These are phyloP conservation scores for Gymnoscopelus braueri DNA, from an alignment of 2,797 vertebrate species.

Conservation along the genomic window DNA sequence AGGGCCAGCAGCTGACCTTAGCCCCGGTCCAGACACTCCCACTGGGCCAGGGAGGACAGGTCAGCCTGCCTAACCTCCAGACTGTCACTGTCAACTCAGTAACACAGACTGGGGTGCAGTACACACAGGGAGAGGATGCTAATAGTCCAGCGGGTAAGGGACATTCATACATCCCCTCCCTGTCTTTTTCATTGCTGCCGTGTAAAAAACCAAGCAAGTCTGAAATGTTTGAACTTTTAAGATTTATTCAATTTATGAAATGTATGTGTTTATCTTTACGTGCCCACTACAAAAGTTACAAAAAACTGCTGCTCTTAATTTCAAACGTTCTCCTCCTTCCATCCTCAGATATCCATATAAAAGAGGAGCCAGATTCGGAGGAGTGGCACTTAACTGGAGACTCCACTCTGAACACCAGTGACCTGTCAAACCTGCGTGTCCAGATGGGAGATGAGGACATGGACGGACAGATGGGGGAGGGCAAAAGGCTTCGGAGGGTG, in stretches of 20 bases:
- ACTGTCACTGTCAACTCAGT: constrained; percentile 98
- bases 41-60: constrained; percentile 92
- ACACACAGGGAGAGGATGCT: constrained; percentile 90
- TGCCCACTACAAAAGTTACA: neutral
- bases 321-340: no score
- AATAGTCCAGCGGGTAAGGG: constrained; percentile 90
- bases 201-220: no score
- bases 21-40: constrained; percentile 97
- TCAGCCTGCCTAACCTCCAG: constrained; percentile 94
- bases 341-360: constrained; percentile 93
- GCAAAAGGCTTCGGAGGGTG: constrained; percentile 95
- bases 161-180: neutral
- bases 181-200: neutral
- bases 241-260: no score
- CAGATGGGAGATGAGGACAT: constrained; percentile 93
- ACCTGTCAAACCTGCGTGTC: constrained; percentile 95
- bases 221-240: no score
- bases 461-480: constrained; percentile 90
- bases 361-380: constrained; percentile 97
- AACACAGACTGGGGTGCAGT: constrained; percentile 89
- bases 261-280: no score
- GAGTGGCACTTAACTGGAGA: constrained; percentile 95
- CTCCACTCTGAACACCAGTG: constrained; percentile 95
- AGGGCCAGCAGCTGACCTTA: constrained; percentile 94
- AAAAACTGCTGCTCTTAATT: neutral